Conservation (phyloP, 2,888 invertebrate species). For the Pegoplata infirma region DNA sequence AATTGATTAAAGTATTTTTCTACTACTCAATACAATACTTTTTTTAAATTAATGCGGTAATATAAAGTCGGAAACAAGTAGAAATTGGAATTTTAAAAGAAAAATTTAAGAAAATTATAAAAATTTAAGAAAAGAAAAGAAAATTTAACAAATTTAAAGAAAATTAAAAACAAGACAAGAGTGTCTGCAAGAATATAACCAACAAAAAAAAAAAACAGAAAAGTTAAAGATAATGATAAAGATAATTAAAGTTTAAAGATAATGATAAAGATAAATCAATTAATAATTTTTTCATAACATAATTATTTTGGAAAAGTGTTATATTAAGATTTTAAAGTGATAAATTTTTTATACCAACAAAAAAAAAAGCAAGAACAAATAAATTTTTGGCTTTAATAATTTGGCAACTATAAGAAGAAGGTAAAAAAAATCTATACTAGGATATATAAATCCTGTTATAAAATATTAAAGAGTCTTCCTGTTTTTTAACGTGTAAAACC, state of each 20-base stretch:
- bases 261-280: too few species aligned
- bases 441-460: conserved; percentile 62
- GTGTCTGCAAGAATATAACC: too few species aligned
- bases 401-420: conserved; percentile 46
- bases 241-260: too few species aligned
- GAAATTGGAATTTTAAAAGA: not conserved
- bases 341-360: too few species aligned
- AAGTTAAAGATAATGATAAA: not conserved
- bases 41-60: not conserved
- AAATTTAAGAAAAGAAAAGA: not conserved
- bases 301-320: too few species aligned
- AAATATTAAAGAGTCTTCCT: conserved; percentile 63
- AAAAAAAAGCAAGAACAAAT: not conserved
- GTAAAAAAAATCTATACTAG: conserved; percentile 61
- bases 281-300: not conserved
- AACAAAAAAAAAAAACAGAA: not conserved
- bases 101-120: not conserved
- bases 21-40: not conserved
- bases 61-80: not conserved
- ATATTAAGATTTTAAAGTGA: too few species aligned
- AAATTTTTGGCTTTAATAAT: too few species aligned
- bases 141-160: not conserved
- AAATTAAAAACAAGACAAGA: too few species aligned
- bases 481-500: conserved; percentile 57
- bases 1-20: not conserved